A percentile compares a stretch with the other conserved stretches of the same genome.
Evolutionary conservation across 2,888 invertebrate species (phyloP).

Genomic region (Heteropelma amictum): DNA sequence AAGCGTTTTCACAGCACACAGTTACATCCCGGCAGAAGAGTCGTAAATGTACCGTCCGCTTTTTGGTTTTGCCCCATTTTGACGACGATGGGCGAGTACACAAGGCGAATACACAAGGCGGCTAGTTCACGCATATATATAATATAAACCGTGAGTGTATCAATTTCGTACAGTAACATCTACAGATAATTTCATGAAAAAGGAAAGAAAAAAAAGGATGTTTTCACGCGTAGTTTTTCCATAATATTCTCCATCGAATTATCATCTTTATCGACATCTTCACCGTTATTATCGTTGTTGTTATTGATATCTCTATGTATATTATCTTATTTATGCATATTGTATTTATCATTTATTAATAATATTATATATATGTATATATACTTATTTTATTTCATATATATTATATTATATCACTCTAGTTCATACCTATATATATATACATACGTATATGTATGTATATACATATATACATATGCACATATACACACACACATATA

Average conservation of each 20-base stretch:
- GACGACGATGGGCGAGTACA: slow-evolving; percentile 44
- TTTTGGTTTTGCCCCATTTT: too few species aligned
- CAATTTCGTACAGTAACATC: slow-evolving; percentile 13
- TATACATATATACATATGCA: slow-evolving; percentile 32
- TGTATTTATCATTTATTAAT: slow-evolving; percentile 47
- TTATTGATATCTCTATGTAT: slow-evolving; percentile 51
- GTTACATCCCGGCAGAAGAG: too few species aligned
- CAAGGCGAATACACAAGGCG: slow-evolving; percentile 56
- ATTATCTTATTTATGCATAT: slow-evolving; percentile 30
- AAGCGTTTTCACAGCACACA: too few species aligned
- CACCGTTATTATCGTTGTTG: slow-evolving; percentile 57
- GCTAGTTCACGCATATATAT: slow-evolving; percentile 46
- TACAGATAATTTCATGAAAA: slow-evolving; percentile 20
- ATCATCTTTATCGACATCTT: slow-evolving; percentile 46
- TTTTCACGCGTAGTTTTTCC: slow-evolving; percentile 36
- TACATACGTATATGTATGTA: slow-evolving; percentile 49
- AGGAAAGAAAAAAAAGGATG: slow-evolving; percentile 2
- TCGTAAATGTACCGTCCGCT: too few species aligned
- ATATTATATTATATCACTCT: slow-evolving; percentile 43
- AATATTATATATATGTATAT: slow-evolving; percentile 40
- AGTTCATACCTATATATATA: slow-evolving; percentile 36
- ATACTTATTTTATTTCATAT: slow-evolving; percentile 38
- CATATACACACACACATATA: slow-evolving; percentile 27
- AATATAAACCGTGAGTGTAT: slow-evolving; percentile 23
- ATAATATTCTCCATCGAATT: slow-evolving; percentile 43